phyloP scores from a whole-genome alignment of 2,113 vertebrate species.

The Malurus melanocephalus region DNA sequence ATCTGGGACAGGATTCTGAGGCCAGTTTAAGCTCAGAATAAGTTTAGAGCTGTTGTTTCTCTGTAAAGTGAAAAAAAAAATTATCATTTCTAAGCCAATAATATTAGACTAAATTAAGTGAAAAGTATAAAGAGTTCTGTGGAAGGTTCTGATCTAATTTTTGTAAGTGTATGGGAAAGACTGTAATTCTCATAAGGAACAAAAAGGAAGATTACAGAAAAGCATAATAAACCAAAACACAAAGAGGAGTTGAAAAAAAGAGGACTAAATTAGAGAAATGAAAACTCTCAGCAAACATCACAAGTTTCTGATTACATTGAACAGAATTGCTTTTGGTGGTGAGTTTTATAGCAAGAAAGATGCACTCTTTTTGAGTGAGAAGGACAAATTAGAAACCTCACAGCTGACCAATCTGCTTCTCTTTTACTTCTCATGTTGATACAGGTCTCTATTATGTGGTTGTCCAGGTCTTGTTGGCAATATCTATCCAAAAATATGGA shows the following conservation, averaged over 20 bases:
- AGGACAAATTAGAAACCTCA: neutral
- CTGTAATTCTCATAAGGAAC: neutral
- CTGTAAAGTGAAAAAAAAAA: neutral
- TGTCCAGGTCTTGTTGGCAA: neutral
- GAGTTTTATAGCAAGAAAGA: neutral
- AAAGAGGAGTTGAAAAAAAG: neutral
- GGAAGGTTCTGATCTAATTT: neutral
- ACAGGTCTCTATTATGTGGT: neutral
- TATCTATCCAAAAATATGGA: neutral
- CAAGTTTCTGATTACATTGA: neutral
- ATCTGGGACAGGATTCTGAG: neutral
- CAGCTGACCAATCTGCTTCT: neutral
- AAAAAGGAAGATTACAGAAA: neutral
- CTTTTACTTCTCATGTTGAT: neutral
- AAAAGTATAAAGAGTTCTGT: neutral
- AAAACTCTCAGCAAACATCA: neutral
- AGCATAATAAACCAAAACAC: neutral
- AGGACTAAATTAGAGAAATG: neutral
- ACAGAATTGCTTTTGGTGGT: neutral
- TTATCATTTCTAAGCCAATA: neutral
- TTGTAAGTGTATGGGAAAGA: neutral
- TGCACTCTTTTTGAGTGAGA: neutral
- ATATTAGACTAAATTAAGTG: neutral
- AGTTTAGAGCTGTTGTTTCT: neutral
- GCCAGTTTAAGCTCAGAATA: neutral